These are phyloP conservation scores for Leucosticte australis DNA, from an alignment of 2,113 vertebrate genomes.

Conservation along the genomic window DNA sequence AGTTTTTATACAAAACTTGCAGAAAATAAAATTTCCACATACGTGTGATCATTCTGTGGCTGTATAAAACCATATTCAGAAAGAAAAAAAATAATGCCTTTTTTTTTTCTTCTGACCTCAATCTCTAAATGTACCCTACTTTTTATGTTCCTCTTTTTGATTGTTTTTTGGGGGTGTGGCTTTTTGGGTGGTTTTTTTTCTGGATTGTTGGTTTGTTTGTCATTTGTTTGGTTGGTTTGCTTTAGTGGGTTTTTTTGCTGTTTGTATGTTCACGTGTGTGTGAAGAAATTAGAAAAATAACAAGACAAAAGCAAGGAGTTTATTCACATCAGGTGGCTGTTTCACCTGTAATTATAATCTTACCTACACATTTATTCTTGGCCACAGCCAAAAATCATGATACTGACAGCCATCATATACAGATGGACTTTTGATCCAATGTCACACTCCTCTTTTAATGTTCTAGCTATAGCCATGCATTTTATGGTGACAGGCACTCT, in stretches of 20 bases:
- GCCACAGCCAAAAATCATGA: background rate
- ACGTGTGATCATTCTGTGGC: background rate
- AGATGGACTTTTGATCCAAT: background rate
- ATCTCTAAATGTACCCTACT: rapidly evolving
- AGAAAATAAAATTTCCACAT: background rate
- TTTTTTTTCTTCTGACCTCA: background rate
- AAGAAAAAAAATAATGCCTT: rapidly evolving
- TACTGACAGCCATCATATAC: background rate
- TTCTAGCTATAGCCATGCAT: background rate
- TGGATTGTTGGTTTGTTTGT: background rate
- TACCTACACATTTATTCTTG: background rate
- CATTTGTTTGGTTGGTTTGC: background rate
- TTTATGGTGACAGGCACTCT: background rate
- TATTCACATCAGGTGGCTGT: background rate
- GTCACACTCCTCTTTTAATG: background rate
- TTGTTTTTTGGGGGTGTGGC: background rate
- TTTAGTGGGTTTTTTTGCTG: background rate
- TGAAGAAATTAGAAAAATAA: background rate
- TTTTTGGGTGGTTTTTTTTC: no score
- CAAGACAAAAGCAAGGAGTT: background rate
- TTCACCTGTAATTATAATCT: background rate
- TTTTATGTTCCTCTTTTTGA: background rate
- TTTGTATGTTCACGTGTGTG: background rate
- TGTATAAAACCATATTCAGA: background rate
- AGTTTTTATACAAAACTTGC: background rate